Evolutionary conservation across 35 echinoderm and acorn worm genomes (phyloP), one percentile per base, ranked within the genome.

Genomic region (Eucidaris tribuloides): DNA sequence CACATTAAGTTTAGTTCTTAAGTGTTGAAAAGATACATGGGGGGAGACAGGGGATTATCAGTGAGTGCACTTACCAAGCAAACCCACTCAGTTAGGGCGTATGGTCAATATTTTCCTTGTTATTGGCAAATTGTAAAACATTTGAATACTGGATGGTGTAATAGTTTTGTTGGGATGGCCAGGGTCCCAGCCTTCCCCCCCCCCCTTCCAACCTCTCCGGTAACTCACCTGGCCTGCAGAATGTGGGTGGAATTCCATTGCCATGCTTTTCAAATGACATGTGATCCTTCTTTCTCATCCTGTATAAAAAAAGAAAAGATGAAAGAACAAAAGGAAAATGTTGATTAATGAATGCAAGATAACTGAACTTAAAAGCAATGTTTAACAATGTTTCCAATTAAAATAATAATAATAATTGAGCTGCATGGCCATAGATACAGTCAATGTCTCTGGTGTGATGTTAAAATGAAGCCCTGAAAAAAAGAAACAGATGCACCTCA

Each of bases 221-320:
- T 37, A 5, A 1, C 45, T 83, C 46, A 83, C 86, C 87, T 83
- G 87, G 87, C 60, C 77, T 89, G 33, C 48, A 65, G 46, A 89
- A 89, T 46, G 80, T 54, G 2, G 87, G 87, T 58, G 79, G 80
- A 19, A 82, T 27, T 35, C 87, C 87, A 74, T 89, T 89, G 35
- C 76, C 63, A 25, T 82, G 79, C 45, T 87, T 87, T 49, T 74
- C 80, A 71, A 89, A 89, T 20, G 15, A 46, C 61, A 82, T 71
- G 20, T 81, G 79, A 15, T 89, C 79, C 54, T 72, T 81, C 66
- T 82, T 89, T 20, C 87, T 79, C 37, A 48, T 70, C 59, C 87
- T 89, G 79, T 41, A 71, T 35, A 42, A 40, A 58, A 71, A 19
- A 74, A n/a, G n/a, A 66, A 28, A 71, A 49, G 82, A 71, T 17